phyloP scores from a whole-genome alignment of 2,797 vertebrate genomes.

The Myripristis murdjan region DNA sequence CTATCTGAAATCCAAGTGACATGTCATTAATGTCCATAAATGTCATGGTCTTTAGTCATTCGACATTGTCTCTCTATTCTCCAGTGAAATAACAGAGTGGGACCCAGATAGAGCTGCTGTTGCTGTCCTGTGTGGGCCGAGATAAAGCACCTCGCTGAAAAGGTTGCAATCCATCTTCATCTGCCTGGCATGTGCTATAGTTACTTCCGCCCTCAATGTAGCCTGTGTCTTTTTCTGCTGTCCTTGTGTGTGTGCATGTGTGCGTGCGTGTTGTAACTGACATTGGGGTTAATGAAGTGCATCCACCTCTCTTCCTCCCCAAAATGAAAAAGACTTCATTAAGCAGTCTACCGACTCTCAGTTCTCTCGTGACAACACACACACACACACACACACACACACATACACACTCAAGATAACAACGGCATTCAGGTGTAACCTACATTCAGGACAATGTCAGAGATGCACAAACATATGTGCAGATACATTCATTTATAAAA shows the following conservation, averaged over 20 bases:
- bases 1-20: conserved; percentile 25
- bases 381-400: conserved; percentile 1
- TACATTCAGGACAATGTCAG: neutral
- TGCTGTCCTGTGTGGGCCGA: conserved; percentile 74
- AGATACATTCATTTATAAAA: neutral
- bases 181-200: conserved; percentile 78
- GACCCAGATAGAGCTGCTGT: conserved; percentile 64
- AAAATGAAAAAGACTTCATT: conserved; percentile 75
- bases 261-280: conserved; percentile 51
- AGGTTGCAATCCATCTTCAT: conserved; percentile 87
- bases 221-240: conserved; percentile 65
- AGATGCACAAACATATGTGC: conserved; percentile 2
- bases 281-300: conserved; percentile 84
- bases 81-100: conserved; percentile 50
- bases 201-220: conserved; percentile 72
- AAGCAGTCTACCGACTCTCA: conserved; percentile 47
- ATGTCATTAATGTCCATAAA: conserved; percentile 80
- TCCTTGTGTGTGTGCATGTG: conserved; percentile 19
- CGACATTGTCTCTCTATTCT: conserved; percentile 64
- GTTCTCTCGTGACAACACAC: conserved; percentile 26
- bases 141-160: conserved; percentile 79
- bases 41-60: conserved; percentile 65
- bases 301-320: conserved; percentile 71
- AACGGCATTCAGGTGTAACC: neutral
- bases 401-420: conserved; percentile 27